Evolutionary conservation across 2,888 invertebrate genomes (phyloP), one percentile per base, ranked within the genome.

Genomic region (Xestia ashworthii): DNA sequence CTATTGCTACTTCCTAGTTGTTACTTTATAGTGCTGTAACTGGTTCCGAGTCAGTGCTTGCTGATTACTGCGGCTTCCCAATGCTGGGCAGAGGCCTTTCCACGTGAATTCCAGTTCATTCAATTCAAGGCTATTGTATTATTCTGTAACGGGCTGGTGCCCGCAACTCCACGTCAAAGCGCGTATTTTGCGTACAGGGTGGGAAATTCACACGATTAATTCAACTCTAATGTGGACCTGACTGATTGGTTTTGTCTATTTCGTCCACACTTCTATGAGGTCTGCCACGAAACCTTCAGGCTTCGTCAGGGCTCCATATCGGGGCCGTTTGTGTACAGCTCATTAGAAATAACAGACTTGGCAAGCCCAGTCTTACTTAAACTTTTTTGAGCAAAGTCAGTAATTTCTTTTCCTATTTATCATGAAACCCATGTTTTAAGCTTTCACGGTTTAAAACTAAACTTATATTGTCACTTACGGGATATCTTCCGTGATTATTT

Each of bases 1-100:
- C 62, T 55, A 62, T 68, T 82, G 77, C 76, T 67, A n/a, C 66
- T 38, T 62, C 53, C n/a, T 62, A 14, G 16, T 5, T 64, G 19
- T 41, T 25, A 19, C 60, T 78, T 44, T 32, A 3, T 50, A 48
- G 55, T 8, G 14, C 53, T 3, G 0, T 44, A 44, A 55, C 41
- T 74, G 41, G 32, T 48, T 72, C 44, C 14, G 5, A 41, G 5
- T 44, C 32, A 65, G 16, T 16, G 1, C 8, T 60, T 32, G 3
- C n/a, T 64, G 12, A 44, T 14, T n/a, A 41, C 41, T 64, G 64
- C 3, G 22, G 41, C 22, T 41, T 41, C 12, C 12, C 41, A n/a
- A 6, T 16, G 44, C 8, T 44, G n/a, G 65, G n/a, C n/a, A 44
- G 2, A 44, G 4, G 44, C n/a, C 16, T 44, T 14, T 65, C 14